Percentiles rank a stretch among this genome's conserved stretches.
These are phyloP conservation scores for Limenitis camilla DNA, from an alignment of 2,888 invertebrate genomes.

Conservation along the genomic window DNA sequence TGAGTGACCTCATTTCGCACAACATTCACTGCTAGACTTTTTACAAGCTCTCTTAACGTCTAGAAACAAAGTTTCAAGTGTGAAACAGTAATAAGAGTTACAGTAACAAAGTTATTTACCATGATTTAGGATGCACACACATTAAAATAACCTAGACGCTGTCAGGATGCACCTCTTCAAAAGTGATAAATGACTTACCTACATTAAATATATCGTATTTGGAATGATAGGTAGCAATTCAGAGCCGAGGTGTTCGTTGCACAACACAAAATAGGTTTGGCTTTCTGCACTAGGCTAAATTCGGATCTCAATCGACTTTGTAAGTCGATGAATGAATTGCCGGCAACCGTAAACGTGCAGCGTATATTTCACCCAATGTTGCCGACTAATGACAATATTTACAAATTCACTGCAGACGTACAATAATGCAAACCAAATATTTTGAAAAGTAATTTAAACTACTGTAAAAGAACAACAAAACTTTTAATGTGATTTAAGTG, in stretches of 20 bases:
- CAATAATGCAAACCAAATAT: too few relatives aligned
- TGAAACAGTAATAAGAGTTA: too few relatives aligned
- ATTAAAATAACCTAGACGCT: constrained; percentile 9
- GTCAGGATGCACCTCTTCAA: constrained; percentile 22
- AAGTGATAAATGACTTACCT: constrained; percentile 29
- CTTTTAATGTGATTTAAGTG: too few relatives aligned
- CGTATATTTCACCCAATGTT: constrained; percentile 34
- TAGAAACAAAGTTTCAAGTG: neutral
- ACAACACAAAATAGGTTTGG: constrained; percentile 34
- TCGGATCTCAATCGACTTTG: constrained; percentile 62
- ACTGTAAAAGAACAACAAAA: too few relatives aligned
- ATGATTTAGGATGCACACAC: constrained; percentile 13
- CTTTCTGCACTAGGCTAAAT: constrained; percentile 57
- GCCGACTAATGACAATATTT: constrained; percentile 31
- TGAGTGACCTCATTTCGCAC: constrained; percentile 53
- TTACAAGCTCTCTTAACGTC: constrained; percentile 7
- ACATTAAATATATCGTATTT: constrained; percentile 27
- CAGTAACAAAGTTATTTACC: constrained; percentile 12
- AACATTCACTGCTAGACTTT: constrained; percentile 24
- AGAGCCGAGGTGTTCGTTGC: constrained; percentile 25
- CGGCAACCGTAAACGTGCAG: constrained; percentile 37
- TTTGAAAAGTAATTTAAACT: too few relatives aligned
- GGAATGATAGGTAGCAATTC: constrained; percentile 21
- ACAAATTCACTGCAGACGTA: constrained; percentile 10
- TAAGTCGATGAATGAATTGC: constrained; percentile 55